Percentiles rank a stretch among this genome's conserved stretches.
Evolutionary conservation across 2,888 invertebrate species (phyloP).

Genomic region (Lomographa bimaculata): DNA sequence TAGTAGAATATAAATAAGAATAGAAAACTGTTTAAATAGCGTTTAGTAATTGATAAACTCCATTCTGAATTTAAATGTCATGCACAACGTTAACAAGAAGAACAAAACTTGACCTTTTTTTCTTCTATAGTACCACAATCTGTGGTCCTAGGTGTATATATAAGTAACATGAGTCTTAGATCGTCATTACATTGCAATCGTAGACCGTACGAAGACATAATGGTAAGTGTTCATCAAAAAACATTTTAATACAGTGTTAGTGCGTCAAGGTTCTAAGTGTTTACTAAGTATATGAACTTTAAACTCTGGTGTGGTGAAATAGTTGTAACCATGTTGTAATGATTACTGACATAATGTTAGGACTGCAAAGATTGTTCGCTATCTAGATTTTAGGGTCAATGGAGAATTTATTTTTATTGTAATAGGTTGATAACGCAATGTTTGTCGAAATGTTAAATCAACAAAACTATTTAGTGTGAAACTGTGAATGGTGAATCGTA

Average conservation of each 20-base stretch:
- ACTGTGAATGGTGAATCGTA: too few species aligned
- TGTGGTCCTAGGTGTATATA: conserved; percentile 40
- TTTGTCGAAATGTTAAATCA: conserved; percentile 1
- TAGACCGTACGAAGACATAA: conserved; percentile 42
- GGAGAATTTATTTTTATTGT: background rate
- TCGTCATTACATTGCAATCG: conserved; percentile 38
- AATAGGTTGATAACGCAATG: background rate
- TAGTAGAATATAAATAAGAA: too few species aligned
- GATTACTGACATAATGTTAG: too few species aligned
- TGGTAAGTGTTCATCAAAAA: conserved; percentile 48
- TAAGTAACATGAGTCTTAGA: conserved; percentile 33
- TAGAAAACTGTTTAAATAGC: too few species aligned
- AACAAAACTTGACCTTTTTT: conserved; percentile 45
- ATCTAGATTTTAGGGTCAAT: conserved; percentile 1
- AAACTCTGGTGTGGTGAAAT: too few species aligned
- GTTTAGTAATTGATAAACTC: too few species aligned
- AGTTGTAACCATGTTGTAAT: too few species aligned
- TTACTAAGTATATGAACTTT: too few species aligned
- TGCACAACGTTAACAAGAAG: conserved; percentile 31
- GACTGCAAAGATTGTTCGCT: too few species aligned
- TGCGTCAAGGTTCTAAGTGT: too few species aligned
- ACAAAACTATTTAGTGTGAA: too few species aligned
- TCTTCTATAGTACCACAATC: conserved; percentile 28
- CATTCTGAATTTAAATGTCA: conserved; percentile 43
- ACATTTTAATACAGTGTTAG: too few species aligned